Conservation (phyloP, 2,888 invertebrate species). For the Laothoe populi region DNA sequence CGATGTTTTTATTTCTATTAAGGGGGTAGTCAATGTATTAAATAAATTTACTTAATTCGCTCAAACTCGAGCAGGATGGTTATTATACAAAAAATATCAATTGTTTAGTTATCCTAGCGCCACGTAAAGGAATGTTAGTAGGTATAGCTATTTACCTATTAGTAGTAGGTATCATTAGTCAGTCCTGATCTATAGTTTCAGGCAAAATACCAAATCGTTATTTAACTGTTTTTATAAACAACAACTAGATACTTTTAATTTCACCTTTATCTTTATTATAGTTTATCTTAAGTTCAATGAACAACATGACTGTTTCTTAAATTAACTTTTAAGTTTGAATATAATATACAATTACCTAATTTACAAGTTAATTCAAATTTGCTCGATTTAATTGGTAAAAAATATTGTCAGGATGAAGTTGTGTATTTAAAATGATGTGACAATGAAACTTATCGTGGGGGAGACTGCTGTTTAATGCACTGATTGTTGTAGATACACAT, state of each 20-base stretch:
- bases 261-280: slow-evolving; percentile 33
- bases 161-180: too few relatives aligned
- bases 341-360: not conserved
- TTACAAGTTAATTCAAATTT: not conserved
- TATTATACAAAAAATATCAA: too few relatives aligned
- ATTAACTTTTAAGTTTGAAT: not conserved
- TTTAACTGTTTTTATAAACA: slow-evolving; percentile 11
- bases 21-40: too few relatives aligned
- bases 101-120: too few relatives aligned
- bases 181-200: too few relatives aligned
- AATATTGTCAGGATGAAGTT: not conserved
- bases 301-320: slow-evolving; percentile 22
- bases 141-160: too few relatives aligned
- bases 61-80: too few relatives aligned
- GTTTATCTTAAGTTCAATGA: slow-evolving; percentile 43
- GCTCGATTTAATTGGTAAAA: not conserved
- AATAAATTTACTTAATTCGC: too few relatives aligned
- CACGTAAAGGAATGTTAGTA: too few relatives aligned
- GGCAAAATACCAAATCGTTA: not conserved
- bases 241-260: slow-evolving; percentile 20
- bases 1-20: too few relatives aligned
- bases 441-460: slow-evolving; percentile 21
- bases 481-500: not conserved
- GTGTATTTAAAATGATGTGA: slow-evolving; percentile 2
- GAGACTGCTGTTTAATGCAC: slow-evolving; percentile 6